Percentiles rank a stretch among this genome's conserved stretches.
Conservation (phyloP, 2,113 vertebrate genomes). For the Xiphorhynchus elegans region DNA sequence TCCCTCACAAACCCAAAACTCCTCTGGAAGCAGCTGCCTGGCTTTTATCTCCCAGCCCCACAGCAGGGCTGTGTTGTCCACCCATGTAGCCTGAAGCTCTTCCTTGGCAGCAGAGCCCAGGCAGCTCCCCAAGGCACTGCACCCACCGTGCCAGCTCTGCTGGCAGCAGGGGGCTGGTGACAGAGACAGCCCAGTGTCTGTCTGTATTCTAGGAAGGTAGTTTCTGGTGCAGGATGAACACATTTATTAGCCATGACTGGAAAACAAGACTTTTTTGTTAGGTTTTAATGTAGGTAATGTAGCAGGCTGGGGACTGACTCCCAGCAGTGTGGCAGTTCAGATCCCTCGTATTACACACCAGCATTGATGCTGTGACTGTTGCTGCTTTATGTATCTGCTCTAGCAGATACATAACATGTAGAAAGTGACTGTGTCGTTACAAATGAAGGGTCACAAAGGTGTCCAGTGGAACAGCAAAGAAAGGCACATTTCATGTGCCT, state of each 20-base stretch:
- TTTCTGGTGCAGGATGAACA: background rate
- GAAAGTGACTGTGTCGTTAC: background rate
- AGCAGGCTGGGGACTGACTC: background rate
- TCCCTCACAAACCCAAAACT: background rate
- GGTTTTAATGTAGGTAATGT: background rate
- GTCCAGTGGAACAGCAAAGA: background rate
- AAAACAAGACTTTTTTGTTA: background rate
- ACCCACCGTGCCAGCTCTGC: rapidly evolving
- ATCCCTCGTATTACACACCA: rapidly evolving
- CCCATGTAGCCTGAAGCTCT: no score
- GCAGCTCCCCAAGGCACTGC: rapidly evolving
- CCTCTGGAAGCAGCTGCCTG: background rate
- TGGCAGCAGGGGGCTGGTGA: rapidly evolving
- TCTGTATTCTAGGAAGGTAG: background rate
- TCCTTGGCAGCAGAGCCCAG: rapidly evolving
- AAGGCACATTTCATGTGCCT: background rate
- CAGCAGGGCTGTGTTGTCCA: background rate
- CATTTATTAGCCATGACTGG: background rate
- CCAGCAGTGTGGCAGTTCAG: background rate
- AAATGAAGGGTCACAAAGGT: background rate
- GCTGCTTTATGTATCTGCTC: background rate
- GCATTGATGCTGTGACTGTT: background rate
- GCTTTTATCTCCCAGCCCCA: background rate
- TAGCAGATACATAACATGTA: background rate
- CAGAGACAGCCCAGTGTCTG: rapidly evolving